Evolutionary conservation across 2,888 invertebrate genomes (phyloP).

Genomic region (Tenthredo mesomela): DNA sequence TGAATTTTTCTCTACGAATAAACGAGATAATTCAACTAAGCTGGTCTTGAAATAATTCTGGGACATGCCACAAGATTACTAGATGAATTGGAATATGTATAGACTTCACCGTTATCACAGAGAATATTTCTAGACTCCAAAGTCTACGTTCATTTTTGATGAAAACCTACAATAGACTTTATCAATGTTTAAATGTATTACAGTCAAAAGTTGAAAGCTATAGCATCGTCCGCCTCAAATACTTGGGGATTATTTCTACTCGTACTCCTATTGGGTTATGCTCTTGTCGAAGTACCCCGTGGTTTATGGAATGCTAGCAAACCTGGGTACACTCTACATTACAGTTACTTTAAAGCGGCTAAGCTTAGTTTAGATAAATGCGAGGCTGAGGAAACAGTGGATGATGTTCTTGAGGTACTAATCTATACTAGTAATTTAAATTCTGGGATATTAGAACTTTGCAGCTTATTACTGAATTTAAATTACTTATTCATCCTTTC

Average conservation of each 20-base stretch:
- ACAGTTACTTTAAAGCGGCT: conserved; percentile 95
- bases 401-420: conserved; percentile 94
- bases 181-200: conserved; percentile 58
- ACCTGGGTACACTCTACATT: conserved; percentile 90
- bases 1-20: too few relatives aligned
- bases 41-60: too few relatives aligned
- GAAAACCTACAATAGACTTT: neutral
- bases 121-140: too few relatives aligned
- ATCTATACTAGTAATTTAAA: neutral
- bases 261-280: conserved; percentile 95
- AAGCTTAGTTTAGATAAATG: conserved; percentile 97
- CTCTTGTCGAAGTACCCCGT: conserved; percentile 96
- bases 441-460: neutral
- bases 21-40: too few relatives aligned
- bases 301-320: conserved; percentile 95
- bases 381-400: conserved; percentile 98
- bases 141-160: neutral
- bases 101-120: too few relatives aligned
- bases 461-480: neutral
- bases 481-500: conserved; percentile 63
- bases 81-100: too few relatives aligned
- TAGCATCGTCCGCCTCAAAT: conserved; percentile 98
- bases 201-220: conserved; percentile 94
- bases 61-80: too few relatives aligned
- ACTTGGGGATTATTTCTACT: conserved; percentile 99